Base-by-base conservation (phyloP, 35 echinoderm and acorn worm species). In the Hemicentrotus pulcherrimus region DNA sequence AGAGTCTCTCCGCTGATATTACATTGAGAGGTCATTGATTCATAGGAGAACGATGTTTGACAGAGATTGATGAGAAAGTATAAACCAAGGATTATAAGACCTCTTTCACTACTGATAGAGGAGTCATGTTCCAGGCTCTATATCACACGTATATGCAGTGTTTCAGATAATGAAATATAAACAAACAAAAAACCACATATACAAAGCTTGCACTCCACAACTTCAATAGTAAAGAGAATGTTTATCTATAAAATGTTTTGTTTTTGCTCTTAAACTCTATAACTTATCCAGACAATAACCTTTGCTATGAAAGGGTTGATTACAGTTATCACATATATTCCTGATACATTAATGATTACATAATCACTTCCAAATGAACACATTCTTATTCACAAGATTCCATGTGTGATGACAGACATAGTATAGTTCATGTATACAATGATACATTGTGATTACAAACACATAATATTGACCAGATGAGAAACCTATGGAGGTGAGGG, bases 301-400 rank as follows among this genome's bases (percentile, higher is more conserved):
- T 78, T 78, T 28, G 65, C 65, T 28, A 78, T 24, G 22, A 78
- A 78, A 78, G 28, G 65, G n/a, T 28, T 78, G 24, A n/a, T n/a
- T 28, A 78, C 5, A 7, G 24, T 4, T 8, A 78, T 28, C 65
- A 78, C 65, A 78, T 78, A 78, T 78, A 78, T 78, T 78, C 65
- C 65, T 78, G 65, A 78, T 78, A n/a, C 65, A 78, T n/a, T 78
- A 22, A 78, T 28, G 65, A n/a, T 78, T n/a, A 78, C 22, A 78
- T 78, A 28, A 78, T 28, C 65, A 78, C 65, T 28, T 78, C 65
- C 65, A 78, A 78, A 22, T 28, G 22, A 78, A 78, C 65, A 24
- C 65, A n/a, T 78, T 78, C 65, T 78, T 78, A 78, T 78, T 78
- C 65, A 78, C 65, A 78, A 78, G 65, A 78, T 78, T 78, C 28